phyloP scores from a whole-genome alignment of 2,888 invertebrate species.

The Polietes domitor region DNA sequence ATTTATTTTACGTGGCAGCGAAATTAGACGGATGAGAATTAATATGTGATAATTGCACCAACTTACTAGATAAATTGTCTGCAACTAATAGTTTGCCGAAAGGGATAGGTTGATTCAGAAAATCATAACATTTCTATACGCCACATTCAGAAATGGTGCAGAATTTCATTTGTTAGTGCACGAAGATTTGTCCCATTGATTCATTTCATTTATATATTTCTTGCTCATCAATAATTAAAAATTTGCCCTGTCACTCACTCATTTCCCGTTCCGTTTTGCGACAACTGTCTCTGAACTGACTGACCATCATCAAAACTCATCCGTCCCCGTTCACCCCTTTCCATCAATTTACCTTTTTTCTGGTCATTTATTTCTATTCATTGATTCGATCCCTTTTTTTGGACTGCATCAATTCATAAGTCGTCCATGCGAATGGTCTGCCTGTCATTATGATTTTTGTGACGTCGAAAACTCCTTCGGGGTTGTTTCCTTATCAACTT shows the following conservation, averaged over 20 bases:
- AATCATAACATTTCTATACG: too few species aligned
- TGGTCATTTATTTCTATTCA: constrained; percentile 43
- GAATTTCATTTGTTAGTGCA: too few species aligned
- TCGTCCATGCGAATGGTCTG: constrained; percentile 19
- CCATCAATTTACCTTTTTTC: constrained; percentile 25
- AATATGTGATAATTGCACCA: too few species aligned
- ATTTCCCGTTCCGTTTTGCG: neutral
- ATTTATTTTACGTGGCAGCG: too few species aligned
- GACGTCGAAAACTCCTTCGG: constrained; percentile 53
- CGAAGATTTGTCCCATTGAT: too few species aligned
- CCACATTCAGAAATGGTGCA: too few species aligned
- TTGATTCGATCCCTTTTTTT: constrained; percentile 15
- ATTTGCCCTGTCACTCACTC: constrained; percentile 17
- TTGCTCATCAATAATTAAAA: constrained; percentile 15
- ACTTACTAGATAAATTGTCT: too few species aligned
- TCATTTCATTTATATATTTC: too few species aligned
- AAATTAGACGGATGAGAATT: too few species aligned
- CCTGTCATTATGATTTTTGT: constrained; percentile 31
- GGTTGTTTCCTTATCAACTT: constrained; percentile 60
- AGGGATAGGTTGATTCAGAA: too few species aligned
- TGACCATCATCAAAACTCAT: constrained; percentile 29
- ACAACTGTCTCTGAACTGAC: constrained; percentile 9
- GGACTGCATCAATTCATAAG: constrained; percentile 24
- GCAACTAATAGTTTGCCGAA: too few species aligned
- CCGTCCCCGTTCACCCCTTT: constrained; percentile 37